phyloP scores from a whole-genome alignment of 2,888 invertebrate species.

The Trissoscelio sp. region DNA sequence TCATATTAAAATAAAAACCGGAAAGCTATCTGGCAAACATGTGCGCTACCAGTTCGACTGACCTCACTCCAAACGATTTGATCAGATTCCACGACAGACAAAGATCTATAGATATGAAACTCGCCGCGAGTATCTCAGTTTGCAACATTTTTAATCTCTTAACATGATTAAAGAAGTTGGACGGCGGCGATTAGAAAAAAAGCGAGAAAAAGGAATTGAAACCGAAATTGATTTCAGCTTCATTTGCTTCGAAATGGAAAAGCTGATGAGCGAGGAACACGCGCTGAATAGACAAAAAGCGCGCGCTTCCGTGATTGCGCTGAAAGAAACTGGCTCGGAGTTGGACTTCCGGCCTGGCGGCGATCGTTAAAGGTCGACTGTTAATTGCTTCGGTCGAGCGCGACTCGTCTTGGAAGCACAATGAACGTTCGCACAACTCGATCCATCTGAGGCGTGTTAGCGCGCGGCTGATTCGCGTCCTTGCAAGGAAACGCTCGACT shows the following conservation, averaged over 20 bases:
- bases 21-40: slow-evolving; percentile 41
- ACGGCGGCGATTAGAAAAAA: background rate
- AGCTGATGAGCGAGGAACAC: slow-evolving; percentile 19
- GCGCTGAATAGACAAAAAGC: slow-evolving; percentile 38
- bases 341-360: slow-evolving; percentile 65
- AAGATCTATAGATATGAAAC: slow-evolving; percentile 8
- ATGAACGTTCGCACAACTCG: slow-evolving; percentile 43
- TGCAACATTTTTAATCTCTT: background rate
- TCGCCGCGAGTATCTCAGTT: slow-evolving; percentile 3
- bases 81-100: slow-evolving; percentile 49
- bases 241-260: slow-evolving; percentile 29
- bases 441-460: slow-evolving; percentile 59
- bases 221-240: slow-evolving; percentile 39
- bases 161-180: background rate
- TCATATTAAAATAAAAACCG: slow-evolving; percentile 46
- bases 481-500: slow-evolving; percentile 78
- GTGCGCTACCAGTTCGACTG: slow-evolving; percentile 47
- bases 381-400: slow-evolving; percentile 72
- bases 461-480: slow-evolving; percentile 72
- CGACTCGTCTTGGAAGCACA: slow-evolving; percentile 63
- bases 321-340: slow-evolving; percentile 35
- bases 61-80: slow-evolving; percentile 51
- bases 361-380: slow-evolving; percentile 75
- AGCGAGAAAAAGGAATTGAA: background rate
- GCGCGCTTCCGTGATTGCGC: slow-evolving; percentile 40